Conservation (phyloP, 2,888 invertebrate species). For the Timema podura region DNA sequence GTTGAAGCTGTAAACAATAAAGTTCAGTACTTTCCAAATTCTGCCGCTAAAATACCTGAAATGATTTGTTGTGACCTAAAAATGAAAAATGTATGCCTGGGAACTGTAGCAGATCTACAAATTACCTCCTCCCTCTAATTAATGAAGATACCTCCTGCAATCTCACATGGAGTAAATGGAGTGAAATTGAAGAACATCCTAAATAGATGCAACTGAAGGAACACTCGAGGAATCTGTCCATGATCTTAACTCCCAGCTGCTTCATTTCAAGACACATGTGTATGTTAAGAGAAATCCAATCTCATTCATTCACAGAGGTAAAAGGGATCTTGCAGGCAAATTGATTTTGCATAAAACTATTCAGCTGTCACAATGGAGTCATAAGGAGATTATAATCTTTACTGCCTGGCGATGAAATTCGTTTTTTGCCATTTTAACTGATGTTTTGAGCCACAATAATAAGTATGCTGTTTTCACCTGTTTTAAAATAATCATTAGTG, state of each 20-base stretch:
- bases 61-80: too few species aligned
- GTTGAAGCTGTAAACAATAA: too few species aligned
- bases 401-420: background rate
- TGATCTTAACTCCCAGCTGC: background rate
- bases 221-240: background rate
- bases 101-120: too few species aligned
- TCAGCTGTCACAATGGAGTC: background rate
- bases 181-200: too few species aligned
- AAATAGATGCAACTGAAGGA: slow-evolving; percentile 1
- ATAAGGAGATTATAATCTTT: background rate
- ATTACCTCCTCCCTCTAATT: too few species aligned
- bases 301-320: background rate
- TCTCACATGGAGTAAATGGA: too few species aligned
- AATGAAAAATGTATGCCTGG: too few species aligned
- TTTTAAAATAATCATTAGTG: background rate
- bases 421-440: background rate
- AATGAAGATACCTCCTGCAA: too few species aligned
- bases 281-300: background rate
- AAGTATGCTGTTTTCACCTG: background rate
- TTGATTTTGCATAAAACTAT: slow-evolving; percentile 3
- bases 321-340: background rate
- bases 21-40: too few species aligned
- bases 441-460: background rate
- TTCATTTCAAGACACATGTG: slow-evolving; percentile 8
- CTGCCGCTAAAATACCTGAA: too few species aligned